Conservation (phyloP, 2,113 vertebrate species). For the Ancistrus triradiatus region DNA sequence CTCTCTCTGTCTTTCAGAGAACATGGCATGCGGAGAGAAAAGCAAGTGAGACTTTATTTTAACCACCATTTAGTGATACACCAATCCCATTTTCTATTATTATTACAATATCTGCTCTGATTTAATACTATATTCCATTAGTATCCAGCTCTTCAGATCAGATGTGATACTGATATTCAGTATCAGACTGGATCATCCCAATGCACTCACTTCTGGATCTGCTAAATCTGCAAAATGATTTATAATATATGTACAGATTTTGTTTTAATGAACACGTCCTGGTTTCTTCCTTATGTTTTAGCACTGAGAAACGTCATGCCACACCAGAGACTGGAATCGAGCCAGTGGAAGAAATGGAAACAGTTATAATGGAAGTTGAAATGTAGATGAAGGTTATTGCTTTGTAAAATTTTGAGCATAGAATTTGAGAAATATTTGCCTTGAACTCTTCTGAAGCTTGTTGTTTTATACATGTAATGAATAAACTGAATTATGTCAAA, state of each 20-base stretch:
- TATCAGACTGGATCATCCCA: background rate
- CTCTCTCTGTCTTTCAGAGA: constrained; percentile 44
- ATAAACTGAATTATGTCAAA: no score
- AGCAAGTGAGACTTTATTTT: constrained; percentile 3
- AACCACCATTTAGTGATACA: background rate
- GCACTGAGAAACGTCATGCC: background rate
- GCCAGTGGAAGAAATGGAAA: constrained; percentile 10
- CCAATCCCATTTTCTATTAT: background rate
- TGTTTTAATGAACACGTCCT: background rate
- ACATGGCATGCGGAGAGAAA: no score
- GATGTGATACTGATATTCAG: no score
- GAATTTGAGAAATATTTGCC: no score
- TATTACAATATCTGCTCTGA: no score
- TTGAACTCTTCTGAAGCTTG: no score
- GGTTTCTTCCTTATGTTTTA: constrained; percentile 2
- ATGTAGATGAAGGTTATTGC: background rate
- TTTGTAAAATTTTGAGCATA: no score
- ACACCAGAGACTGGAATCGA: background rate
- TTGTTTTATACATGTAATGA: no score
- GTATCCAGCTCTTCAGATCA: no score
- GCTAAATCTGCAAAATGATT: background rate
- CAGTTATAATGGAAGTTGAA: constrained; percentile 34
- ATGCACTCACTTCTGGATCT: background rate
- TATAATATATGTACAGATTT: background rate
- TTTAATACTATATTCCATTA: no score